These are phyloP conservation scores for Alligator sinensis DNA, from an alignment of 2,113 vertebrate species.

Conservation along the genomic window DNA sequence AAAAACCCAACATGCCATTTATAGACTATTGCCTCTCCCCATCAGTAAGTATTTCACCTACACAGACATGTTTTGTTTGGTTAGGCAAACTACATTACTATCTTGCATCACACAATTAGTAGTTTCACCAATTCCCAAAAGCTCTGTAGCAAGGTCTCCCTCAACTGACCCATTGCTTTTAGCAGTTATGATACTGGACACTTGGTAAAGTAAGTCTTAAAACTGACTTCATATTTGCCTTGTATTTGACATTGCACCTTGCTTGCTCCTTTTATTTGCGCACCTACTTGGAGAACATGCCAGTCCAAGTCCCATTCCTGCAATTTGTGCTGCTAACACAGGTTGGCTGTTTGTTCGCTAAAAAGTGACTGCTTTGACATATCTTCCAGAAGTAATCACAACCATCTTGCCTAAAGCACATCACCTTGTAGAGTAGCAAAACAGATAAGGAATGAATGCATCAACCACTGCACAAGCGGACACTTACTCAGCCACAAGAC, in stretches of 20 bases:
- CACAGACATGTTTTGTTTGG: not conserved
- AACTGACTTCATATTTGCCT: not conserved
- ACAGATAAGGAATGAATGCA: too few relatives aligned
- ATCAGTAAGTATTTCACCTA: not conserved
- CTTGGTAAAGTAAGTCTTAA: too few relatives aligned
- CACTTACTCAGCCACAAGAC: rapidly evolving
- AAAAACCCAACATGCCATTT: not conserved
- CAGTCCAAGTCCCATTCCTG: not conserved
- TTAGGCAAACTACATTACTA: not conserved
- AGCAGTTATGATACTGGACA: too few relatives aligned
- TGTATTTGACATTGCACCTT: not conserved
- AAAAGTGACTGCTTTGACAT: not conserved
- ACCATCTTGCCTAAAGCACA: not conserved
- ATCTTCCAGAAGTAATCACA: not conserved
- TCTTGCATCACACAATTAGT: not conserved
- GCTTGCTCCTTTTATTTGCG: not conserved
- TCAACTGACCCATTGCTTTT: not conserved
- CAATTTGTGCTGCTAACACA: not conserved
- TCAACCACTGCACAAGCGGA: too few relatives aligned
- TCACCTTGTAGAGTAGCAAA: too few relatives aligned
- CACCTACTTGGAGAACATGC: not conserved
- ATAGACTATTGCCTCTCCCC: not conserved
- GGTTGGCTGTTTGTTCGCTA: not conserved
- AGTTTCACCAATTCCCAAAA: not conserved
- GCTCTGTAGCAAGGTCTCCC: not conserved